A percentile compares a stretch with the other conserved stretches of the same genome.
phyloP scores from a whole-genome alignment of 2,797 vertebrate species.

The Schizopygopsis malacanthus region DNA sequence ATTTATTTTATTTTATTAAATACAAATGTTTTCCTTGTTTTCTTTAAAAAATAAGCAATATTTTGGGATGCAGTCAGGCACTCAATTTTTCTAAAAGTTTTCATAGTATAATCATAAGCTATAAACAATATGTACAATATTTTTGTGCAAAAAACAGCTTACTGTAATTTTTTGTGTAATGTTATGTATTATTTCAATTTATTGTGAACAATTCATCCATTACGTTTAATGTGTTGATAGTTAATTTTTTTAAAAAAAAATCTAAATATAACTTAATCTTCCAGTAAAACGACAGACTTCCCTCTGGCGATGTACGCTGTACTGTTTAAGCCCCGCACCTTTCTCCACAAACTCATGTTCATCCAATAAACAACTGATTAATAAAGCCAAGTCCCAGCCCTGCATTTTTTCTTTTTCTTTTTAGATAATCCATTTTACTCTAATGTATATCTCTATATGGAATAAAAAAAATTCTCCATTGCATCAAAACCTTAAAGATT shows the following conservation, averaged over 20 bases:
- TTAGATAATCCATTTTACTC: neutral
- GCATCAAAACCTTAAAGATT: neutral
- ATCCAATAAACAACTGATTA: neutral
- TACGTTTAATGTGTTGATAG: too few species aligned
- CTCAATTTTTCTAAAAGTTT: neutral
- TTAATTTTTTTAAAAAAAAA: neutral
- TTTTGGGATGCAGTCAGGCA: neutral
- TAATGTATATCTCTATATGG: neutral
- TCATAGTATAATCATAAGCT: neutral
- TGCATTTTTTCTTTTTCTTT: neutral
- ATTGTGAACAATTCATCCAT: neutral
- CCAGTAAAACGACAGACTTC: neutral
- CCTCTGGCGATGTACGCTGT: neutral
- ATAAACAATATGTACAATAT: neutral
- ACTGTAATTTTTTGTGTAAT: neutral
- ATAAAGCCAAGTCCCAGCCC: neutral
- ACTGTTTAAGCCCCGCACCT: neutral
- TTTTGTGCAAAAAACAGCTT: neutral
- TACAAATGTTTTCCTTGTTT: neutral
- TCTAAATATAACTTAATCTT: neutral
- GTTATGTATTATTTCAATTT: neutral
- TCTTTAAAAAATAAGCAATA: neutral
- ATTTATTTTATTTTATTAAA: neutral
- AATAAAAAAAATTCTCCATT: neutral
- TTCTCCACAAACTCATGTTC: neutral